Conservation (phyloP, 2,888 invertebrate species). For the Drosophila eohydei region DNA sequence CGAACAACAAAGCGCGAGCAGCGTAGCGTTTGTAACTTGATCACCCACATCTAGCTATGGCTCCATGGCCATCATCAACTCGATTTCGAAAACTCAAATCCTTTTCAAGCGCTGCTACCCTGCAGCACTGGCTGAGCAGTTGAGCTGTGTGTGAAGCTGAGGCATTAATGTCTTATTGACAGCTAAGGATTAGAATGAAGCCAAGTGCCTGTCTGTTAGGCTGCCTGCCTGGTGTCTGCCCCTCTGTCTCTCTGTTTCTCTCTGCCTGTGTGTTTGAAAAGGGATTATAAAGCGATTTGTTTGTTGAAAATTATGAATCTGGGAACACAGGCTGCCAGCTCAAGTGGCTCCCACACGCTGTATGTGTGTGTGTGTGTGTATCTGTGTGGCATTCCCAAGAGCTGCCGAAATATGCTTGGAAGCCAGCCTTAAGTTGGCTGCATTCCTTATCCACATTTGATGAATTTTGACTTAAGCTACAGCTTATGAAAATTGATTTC, state of each 20-base stretch:
- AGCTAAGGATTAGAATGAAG: constrained; percentile 74
- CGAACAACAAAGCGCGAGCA: constrained; percentile 41
- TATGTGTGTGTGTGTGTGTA: constrained; percentile 30
- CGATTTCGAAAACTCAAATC: constrained; percentile 30
- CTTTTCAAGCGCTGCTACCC: constrained; percentile 34
- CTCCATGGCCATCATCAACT: constrained; percentile 26
- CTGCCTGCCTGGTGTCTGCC: constrained; percentile 1
- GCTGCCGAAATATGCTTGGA: constrained; percentile 44
- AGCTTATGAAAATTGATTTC: constrained; percentile 53
- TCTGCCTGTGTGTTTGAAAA: constrained; percentile 65
- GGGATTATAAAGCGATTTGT: constrained; percentile 79
- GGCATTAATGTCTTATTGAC: constrained; percentile 78
- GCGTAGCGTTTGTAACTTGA: constrained; percentile 63
- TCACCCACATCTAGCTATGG: constrained; percentile 48
- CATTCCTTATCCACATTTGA: constrained; percentile 41
- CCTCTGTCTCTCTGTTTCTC: background rate
- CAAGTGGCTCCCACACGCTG: constrained; percentile 67
- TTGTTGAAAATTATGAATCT: constrained; percentile 77
- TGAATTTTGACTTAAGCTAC: constrained; percentile 66
- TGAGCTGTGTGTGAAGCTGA: constrained; percentile 62
- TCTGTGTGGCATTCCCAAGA: constrained; percentile 23
- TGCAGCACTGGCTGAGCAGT: constrained; percentile 23
- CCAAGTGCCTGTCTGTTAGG: constrained; percentile 58
- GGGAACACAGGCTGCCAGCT: constrained; percentile 45
- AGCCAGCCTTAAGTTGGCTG: constrained; percentile 24